A percentile compares a stretch with the other conserved stretches of the same genome.
Conservation (phyloP, 64 coral and sea anemone species). For the Stylophora pistillata region DNA sequence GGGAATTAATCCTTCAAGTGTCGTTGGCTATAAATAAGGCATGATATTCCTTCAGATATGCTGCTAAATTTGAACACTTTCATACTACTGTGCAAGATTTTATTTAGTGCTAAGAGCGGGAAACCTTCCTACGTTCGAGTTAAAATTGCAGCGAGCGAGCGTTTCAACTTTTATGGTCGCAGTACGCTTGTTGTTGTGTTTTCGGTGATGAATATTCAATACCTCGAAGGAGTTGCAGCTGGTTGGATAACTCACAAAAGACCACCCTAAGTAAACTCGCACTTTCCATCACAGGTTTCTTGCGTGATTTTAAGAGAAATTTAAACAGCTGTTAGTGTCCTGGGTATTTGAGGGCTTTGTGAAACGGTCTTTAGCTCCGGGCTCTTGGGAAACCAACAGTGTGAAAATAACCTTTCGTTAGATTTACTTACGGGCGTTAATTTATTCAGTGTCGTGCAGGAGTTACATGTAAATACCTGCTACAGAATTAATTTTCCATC, state of each 20-base stretch:
- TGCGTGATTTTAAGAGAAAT: neutral
- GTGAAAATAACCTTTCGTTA: too few species aligned
- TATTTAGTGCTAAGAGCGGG: neutral
- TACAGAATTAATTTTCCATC: too few species aligned
- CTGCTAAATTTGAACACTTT: neutral
- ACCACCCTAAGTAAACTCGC: slow-evolving; percentile 18
- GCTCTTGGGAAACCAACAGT: too few species aligned
- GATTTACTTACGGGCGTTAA: too few species aligned
- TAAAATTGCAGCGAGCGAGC: neutral
- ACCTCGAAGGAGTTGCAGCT: neutral
- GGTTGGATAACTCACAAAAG: slow-evolving; percentile 47
- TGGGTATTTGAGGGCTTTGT: too few species aligned
- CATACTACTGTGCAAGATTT: neutral
- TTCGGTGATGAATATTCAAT: slow-evolving; percentile 41
- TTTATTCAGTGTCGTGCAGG: too few species aligned
- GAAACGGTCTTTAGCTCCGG: too few species aligned
- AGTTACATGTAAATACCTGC: too few species aligned
- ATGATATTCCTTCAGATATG: neutral
- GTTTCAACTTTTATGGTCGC: neutral
- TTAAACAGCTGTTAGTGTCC: neutral
- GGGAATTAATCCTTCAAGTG: neutral
- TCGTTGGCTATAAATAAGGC: neutral
- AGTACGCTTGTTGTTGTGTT: slow-evolving; percentile 33
- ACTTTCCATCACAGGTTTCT: neutral
- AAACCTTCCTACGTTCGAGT: too few species aligned